Percentiles rank a stretch among this genome's conserved stretches.
These are phyloP conservation scores for Perca fluviatilis DNA, from an alignment of 2,113 vertebrate species.

Conservation along the genomic window DNA sequence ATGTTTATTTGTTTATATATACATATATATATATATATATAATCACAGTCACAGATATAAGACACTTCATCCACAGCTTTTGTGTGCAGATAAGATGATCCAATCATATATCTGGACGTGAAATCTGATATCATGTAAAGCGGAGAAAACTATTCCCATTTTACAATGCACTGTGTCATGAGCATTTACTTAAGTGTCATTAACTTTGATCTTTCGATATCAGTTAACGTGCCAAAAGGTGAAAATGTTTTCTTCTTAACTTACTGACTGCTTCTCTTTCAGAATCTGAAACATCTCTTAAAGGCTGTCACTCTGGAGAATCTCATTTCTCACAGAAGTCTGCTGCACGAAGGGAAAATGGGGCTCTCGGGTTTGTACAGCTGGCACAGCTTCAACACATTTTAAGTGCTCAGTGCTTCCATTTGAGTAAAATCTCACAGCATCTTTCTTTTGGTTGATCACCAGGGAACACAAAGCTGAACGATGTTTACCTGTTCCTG, in stretches of 20 bases:
- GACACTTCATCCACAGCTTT: neutral
- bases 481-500: conserved; percentile 91
- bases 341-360: conserved; percentile 90
- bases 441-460: conserved; percentile 24
- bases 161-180: neutral
- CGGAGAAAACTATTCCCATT: neutral
- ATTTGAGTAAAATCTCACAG: neutral
- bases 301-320: conserved; percentile 89
- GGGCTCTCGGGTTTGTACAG: conserved; percentile 85
- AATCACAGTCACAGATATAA: too few species aligned
- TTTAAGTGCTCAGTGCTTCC: neutral
- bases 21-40: too few species aligned
- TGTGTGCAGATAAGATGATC: conserved; percentile 11
- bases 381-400: neutral
- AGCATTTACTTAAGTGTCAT: neutral
- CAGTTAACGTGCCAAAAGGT: neutral
- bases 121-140: conserved; percentile 17
- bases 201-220: neutral
- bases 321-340: conserved; percentile 88
- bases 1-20: too few species aligned
- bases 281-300: conserved; percentile 91
- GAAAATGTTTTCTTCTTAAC: neutral
- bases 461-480: conserved; percentile 89
- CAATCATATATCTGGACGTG: neutral
- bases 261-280: conserved; percentile 17